phyloP scores from a whole-genome alignment of 1,140 invertebrate genomes.

The Atta texana region DNA sequence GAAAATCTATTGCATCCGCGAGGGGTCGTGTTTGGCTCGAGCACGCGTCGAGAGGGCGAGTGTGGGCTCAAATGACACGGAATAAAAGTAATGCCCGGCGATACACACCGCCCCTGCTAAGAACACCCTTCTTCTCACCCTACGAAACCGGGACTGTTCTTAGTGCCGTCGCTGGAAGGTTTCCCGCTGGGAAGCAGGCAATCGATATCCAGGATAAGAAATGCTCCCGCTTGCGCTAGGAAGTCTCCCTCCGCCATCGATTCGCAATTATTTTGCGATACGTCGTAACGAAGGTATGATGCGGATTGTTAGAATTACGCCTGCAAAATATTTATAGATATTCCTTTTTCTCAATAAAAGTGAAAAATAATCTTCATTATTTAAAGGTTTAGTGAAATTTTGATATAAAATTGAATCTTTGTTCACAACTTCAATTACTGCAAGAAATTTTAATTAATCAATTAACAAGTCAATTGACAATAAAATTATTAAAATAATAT shows the following conservation, averaged over 20 bases:
- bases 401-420: neutral
- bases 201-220: conserved; percentile 85
- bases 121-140: conserved; percentile 73
- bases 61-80: conserved; percentile 87
- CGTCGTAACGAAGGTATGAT: conserved; percentile 46
- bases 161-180: conserved; percentile 70
- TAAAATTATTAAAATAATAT: neutral
- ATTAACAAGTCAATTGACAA: neutral
- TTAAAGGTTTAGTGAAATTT: neutral
- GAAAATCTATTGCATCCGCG: conserved; percentile 83
- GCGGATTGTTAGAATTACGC: neutral
- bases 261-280: conserved; percentile 71
- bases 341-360: neutral
- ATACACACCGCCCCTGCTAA: conserved; percentile 77
- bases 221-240: conserved; percentile 66
- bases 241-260: conserved; percentile 73
- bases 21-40: conserved; percentile 62
- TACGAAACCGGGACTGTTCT: conserved; percentile 66
- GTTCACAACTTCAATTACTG: neutral
- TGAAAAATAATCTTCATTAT: neutral
- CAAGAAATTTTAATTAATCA: conserved; percentile 10
- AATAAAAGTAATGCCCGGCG: conserved; percentile 86
- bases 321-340: neutral
- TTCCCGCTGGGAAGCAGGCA: conserved; percentile 78
- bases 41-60: conserved; percentile 71